Conservation (phyloP, 2,888 invertebrate species). For the Lasioglossum zephyrum region DNA sequence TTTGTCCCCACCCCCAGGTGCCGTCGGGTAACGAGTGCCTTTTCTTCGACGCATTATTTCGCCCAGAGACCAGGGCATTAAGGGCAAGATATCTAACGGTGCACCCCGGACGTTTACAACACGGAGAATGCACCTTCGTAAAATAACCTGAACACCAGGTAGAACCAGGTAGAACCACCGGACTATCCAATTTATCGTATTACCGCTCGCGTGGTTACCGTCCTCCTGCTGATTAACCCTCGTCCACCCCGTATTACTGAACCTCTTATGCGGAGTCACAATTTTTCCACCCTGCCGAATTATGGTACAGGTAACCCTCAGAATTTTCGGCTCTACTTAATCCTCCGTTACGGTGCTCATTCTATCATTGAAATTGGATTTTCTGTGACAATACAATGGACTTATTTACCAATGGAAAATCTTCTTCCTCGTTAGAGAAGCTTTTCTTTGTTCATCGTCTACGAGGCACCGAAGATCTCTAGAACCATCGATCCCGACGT, state of each 20-base stretch:
- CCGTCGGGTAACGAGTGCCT: constrained; percentile 59
- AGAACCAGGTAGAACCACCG: not conserved
- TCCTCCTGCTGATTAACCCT: not conserved
- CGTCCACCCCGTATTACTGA: not conserved
- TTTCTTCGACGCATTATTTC: constrained; percentile 60
- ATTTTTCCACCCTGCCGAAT: not conserved
- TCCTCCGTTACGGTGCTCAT: not conserved
- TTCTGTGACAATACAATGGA: not conserved
- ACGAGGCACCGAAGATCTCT: constrained; percentile 16
- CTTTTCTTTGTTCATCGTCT: not conserved
- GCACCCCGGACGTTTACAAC: constrained; percentile 33
- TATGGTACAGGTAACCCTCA: not conserved
- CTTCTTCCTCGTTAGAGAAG: too few species aligned
- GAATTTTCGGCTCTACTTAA: not conserved
- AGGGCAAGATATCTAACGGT: constrained; percentile 50
- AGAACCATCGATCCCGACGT: constrained; percentile 25
- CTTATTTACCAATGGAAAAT: not conserved
- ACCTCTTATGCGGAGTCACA: not conserved
- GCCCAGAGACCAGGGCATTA: constrained; percentile 24
- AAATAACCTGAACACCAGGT: constrained; percentile 4
- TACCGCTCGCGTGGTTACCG: not conserved
- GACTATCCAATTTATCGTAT: constrained; percentile 53
- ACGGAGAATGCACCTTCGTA: constrained; percentile 22
- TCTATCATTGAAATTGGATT: not conserved
- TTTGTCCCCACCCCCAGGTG: constrained; percentile 37